Base-by-base conservation (phyloP, 1,140 invertebrate genomes). In the Goniozus legneri region DNA sequence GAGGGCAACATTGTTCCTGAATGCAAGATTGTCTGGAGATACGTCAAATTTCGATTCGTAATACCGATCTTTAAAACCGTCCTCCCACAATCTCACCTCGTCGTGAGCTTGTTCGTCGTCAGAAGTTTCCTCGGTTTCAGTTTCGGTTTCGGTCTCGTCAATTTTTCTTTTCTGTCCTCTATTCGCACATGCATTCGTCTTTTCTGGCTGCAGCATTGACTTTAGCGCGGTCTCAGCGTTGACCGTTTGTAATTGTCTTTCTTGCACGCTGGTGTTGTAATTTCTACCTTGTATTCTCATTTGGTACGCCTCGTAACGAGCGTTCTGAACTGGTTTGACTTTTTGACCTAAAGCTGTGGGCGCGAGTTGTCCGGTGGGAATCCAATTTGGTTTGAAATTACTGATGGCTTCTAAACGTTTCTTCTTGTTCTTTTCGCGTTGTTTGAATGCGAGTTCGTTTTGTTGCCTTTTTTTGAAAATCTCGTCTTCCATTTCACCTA, bases 11-110 rank as follows among this genome's bases (percentile, higher is more conserved):
- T 86, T 87, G 61, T 91, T 85, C 71, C 95, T 83, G 76, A 98
- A 98, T 54, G 85, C 85, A 10, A 88, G 64, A 69, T 98, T 91
- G 27, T 89, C 82, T 0, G 81, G 54, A 4, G 77, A 77, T 1
- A 97, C 92, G 64, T 94, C 89, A 74, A 99, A 99, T 77, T 99
- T 99, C 16, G 88, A 91, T 72, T 94, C 89, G 70, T 99, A 99
- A 77, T 99, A 99, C 18, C 91, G 80, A 69, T 97, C 92, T 75
- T 98, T 99, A 77, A 96, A 99, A 1, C 97, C 97, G 64, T 92
- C 89, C 78, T 98, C 95, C 90, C 93, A 97, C 4, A 99, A 78
- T 41, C 94, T 81, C 15, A 99, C 95, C 77, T 97, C 92, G 77
- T 99, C 96, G 54, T 89, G 84, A 8, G 84, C 81, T 65, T 92